Evolutionary conservation across 2,797 vertebrate genomes (phyloP).

Genomic region (Hyperoplus immaculatus): DNA sequence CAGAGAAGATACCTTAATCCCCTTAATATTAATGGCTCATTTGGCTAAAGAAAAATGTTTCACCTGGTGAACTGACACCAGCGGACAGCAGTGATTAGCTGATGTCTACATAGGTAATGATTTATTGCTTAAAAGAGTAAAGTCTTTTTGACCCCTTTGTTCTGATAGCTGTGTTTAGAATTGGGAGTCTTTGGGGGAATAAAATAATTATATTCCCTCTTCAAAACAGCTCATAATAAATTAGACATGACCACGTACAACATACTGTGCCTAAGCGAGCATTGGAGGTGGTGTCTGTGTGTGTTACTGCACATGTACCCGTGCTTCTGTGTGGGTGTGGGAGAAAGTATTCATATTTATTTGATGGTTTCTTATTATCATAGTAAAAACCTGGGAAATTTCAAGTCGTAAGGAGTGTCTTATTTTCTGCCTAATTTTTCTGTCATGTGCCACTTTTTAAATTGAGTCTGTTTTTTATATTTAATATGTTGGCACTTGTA

Average conservation of each 20-base stretch:
- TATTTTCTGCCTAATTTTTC: constrained; percentile 17
- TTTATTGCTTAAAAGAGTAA: constrained; percentile 59
- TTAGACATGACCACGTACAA: constrained; percentile 68
- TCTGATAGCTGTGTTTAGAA: constrained; percentile 64
- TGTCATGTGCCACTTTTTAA: constrained; percentile 18
- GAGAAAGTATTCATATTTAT: constrained; percentile 18
- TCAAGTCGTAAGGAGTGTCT: constrained; percentile 17
- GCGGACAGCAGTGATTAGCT: constrained; percentile 75
- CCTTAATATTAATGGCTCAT: constrained; percentile 81
- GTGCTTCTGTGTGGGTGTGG: background rate
- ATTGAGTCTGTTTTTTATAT: background rate
- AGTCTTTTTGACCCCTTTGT: constrained; percentile 59
- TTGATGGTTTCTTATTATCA: constrained; percentile 11
- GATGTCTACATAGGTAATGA: constrained; percentile 71
- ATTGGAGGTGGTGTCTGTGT: constrained; percentile 35
- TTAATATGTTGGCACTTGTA: background rate
- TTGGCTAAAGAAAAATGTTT: constrained; percentile 78
- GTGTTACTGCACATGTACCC: constrained; percentile 3
- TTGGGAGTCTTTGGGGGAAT: constrained; percentile 53
- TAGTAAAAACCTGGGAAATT: constrained; percentile 30
- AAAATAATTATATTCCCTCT: constrained; percentile 70
- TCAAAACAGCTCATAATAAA: constrained; percentile 74
- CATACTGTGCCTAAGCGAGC: constrained; percentile 28
- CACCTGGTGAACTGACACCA: constrained; percentile 75
- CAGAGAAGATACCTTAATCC: constrained; percentile 78